These are phyloP conservation scores for Druon quercuslanigerum DNA, from an alignment of 1,140 invertebrate genomes.

Conservation along the genomic window DNA sequence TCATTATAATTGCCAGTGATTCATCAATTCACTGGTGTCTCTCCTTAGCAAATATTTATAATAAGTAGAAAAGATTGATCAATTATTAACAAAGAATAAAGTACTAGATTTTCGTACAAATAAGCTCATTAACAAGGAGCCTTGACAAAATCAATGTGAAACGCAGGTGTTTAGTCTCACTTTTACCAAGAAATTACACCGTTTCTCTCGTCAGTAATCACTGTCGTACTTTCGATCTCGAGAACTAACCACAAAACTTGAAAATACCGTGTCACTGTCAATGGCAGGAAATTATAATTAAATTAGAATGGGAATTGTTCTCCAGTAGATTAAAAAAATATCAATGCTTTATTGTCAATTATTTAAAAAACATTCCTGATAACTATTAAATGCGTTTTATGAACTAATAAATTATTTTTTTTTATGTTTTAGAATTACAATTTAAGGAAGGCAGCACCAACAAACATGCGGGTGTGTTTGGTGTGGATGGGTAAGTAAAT, in stretches of 20 bases:
- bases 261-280: constrained; percentile 23
- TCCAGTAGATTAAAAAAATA: background rate
- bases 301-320: background rate
- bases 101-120: too few species aligned
- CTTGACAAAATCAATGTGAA: background rate
- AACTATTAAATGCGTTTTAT: background rate
- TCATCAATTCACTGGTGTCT: too few species aligned
- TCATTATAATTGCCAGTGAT: too few species aligned
- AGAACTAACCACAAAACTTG: constrained; percentile 33
- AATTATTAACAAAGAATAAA: too few species aligned
- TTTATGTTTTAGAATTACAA: constrained; percentile 50
- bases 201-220: constrained; percentile 19
- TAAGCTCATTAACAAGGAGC: too few species aligned
- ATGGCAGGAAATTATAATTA: constrained; percentile 27
- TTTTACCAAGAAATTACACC: constrained; percentile 31
- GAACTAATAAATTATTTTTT: background rate
- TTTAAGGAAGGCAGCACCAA: constrained; percentile 57
- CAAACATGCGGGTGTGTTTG: constrained; percentile 68
- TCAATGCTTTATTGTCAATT: background rate
- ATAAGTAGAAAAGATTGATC: too few species aligned
- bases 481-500: constrained; percentile 67
- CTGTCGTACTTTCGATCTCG: constrained; percentile 37
- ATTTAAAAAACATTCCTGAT: constrained; percentile 34
- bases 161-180: constrained; percentile 37
- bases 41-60: too few species aligned